Conservation (phyloP, 2,113 vertebrate species). For the Indri indri region DNA sequence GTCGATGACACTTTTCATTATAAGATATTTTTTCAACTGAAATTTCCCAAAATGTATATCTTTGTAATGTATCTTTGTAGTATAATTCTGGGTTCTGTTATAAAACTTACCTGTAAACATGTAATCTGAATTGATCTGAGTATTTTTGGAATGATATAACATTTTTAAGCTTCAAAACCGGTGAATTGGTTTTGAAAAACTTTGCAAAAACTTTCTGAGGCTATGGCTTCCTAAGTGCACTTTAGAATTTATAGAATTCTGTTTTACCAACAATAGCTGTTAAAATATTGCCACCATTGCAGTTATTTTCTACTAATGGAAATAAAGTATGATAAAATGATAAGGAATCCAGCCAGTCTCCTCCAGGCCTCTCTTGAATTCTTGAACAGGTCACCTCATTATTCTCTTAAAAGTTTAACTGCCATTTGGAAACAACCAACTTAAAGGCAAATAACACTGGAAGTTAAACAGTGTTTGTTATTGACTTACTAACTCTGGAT, state of each 20-base stretch:
- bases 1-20: conserved; percentile 64
- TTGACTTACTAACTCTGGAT: not conserved
- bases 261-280: not conserved
- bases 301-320: not conserved
- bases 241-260: not conserved
- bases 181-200: not conserved
- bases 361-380: not conserved
- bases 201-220: not conserved
- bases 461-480: not conserved
- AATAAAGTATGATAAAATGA: not conserved
- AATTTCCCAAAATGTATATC: not conserved
- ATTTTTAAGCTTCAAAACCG: not conserved
- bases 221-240: not conserved
- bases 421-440: not conserved
- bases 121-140: not conserved
- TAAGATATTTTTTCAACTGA: conserved; percentile 57
- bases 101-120: not conserved
- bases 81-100: not conserved
- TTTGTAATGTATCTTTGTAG: not conserved
- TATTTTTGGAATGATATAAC: not conserved
- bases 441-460: not conserved
- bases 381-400: not conserved
- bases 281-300: not conserved
- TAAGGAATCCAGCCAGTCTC: not conserved
- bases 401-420: not conserved